Percentiles rank a stretch among this genome's conserved stretches.
phyloP scores from a whole-genome alignment of 2,797 vertebrate genomes.

The Natrix natrix region DNA sequence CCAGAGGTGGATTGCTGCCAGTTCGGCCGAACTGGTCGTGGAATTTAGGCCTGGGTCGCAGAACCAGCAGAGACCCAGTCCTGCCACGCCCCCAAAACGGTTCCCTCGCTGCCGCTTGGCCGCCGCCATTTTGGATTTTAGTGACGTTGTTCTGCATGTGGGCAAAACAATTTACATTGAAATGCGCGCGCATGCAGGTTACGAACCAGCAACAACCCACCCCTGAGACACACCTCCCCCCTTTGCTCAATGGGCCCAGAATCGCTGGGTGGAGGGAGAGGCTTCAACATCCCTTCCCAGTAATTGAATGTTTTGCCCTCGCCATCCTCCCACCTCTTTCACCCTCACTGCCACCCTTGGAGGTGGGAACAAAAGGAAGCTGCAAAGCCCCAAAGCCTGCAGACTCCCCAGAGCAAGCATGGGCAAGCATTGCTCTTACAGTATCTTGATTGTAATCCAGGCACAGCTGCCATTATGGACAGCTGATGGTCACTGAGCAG shows the following conservation, averaged over 20 bases:
- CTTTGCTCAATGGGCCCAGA: background rate
- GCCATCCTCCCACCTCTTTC: background rate
- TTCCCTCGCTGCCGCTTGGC: too few relatives aligned
- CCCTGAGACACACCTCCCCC: background rate
- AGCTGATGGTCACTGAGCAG: background rate
- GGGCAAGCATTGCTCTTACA: background rate
- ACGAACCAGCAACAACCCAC: too few relatives aligned
- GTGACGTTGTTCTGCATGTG: too few relatives aligned
- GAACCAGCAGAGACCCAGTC: too few relatives aligned
- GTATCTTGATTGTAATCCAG: background rate
- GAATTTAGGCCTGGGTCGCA: too few relatives aligned
- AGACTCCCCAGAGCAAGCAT: background rate
- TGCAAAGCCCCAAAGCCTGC: background rate
- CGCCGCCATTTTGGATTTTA: too few relatives aligned
- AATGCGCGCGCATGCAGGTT: too few relatives aligned
- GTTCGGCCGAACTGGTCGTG: too few relatives aligned
- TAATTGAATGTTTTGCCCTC: background rate
- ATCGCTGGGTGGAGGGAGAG: background rate
- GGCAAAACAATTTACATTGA: too few relatives aligned
- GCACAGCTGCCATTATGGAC: background rate
- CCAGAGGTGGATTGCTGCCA: background rate
- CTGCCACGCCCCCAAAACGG: too few relatives aligned
- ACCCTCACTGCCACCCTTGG: background rate
- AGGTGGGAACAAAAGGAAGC: background rate
- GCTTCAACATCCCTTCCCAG: background rate